phyloP scores from a whole-genome alignment of 92 coral and sea anemone genomes.

The Diadumene lineata region DNA sequence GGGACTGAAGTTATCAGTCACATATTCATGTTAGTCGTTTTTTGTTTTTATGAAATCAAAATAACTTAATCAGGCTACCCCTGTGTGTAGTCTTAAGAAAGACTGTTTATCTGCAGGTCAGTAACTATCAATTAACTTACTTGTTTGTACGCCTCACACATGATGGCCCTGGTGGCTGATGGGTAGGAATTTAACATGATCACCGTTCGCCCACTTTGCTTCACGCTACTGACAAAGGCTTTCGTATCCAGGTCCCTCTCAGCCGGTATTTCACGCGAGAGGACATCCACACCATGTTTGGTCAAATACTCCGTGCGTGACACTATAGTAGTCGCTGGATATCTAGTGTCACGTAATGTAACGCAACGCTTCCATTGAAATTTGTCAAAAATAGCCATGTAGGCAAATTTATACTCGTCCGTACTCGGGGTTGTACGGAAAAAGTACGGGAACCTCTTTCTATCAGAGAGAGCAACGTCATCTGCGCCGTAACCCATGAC shows the following conservation, averaged over 20 bases:
- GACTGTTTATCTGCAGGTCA: too few species aligned
- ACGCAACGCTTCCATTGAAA: conserved; percentile 73
- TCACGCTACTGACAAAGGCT: conserved; percentile 52
- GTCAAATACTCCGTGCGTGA: conserved; percentile 71
- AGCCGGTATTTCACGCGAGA: conserved; percentile 75
- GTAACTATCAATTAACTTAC: conserved; percentile 12
- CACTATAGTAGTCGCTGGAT: conserved; percentile 65
- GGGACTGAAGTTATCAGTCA: too few species aligned
- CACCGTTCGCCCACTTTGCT: conserved; percentile 51
- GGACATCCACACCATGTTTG: conserved; percentile 54
- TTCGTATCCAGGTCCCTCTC: conserved; percentile 52
- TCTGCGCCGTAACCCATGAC: conserved; percentile 81
- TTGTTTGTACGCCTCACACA: conserved; percentile 73
- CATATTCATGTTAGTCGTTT: too few species aligned
- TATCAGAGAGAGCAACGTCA: conserved; percentile 72
- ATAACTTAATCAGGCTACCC: too few species aligned
- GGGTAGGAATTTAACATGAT: conserved; percentile 72
- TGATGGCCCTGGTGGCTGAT: conserved; percentile 67
- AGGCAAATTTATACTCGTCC: conserved; percentile 69
- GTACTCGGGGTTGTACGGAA: conserved; percentile 78
- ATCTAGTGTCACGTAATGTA: conserved; percentile 63
- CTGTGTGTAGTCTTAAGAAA: too few species aligned
- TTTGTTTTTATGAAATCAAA: too few species aligned
- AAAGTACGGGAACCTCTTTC: conserved; percentile 62
- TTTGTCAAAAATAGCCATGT: conserved; percentile 48